These are phyloP conservation scores for Alethe castanea DNA, from an alignment of 2,113 vertebrate species.

Conservation along the genomic window DNA sequence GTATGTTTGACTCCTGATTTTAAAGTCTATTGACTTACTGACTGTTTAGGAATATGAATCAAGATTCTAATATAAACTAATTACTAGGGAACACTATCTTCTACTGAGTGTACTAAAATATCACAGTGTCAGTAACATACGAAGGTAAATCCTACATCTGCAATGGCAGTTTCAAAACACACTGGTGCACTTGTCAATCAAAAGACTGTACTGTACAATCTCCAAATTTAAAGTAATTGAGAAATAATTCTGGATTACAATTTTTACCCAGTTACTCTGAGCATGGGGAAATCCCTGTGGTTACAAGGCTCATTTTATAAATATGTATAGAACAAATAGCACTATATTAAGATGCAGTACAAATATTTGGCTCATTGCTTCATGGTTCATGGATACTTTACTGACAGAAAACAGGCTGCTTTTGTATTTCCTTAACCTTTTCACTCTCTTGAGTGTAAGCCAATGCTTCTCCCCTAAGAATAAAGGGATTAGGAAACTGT, in stretches of 20 bases:
- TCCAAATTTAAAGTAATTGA: background rate
- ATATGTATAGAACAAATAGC: background rate
- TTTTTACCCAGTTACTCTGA: background rate
- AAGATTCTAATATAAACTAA: background rate
- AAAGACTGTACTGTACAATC: background rate
- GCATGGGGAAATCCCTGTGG: background rate
- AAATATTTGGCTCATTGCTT: conserved; percentile 19
- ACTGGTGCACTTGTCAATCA: background rate
- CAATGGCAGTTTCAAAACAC: background rate
- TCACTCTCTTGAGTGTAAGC: background rate
- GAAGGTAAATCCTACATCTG: background rate
- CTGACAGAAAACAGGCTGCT: conserved; percentile 6
- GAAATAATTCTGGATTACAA: background rate
- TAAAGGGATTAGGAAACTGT: background rate
- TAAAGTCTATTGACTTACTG: background rate
- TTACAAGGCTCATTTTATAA: background rate
- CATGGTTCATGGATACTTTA: conserved; percentile 23
- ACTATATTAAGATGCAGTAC: background rate
- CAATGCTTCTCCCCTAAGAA: background rate
- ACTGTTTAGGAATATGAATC: background rate
- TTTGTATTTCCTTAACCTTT: conserved; percentile 43
- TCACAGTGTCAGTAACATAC: background rate
- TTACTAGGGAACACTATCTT: background rate
- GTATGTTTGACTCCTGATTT: background rate
- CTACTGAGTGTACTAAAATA: background rate